A percentile compares a stretch with the other conserved stretches of the same genome.
Evolutionary conservation across 2,888 invertebrate genomes (phyloP).

Genomic region (Trypoxylon attenuatum): DNA sequence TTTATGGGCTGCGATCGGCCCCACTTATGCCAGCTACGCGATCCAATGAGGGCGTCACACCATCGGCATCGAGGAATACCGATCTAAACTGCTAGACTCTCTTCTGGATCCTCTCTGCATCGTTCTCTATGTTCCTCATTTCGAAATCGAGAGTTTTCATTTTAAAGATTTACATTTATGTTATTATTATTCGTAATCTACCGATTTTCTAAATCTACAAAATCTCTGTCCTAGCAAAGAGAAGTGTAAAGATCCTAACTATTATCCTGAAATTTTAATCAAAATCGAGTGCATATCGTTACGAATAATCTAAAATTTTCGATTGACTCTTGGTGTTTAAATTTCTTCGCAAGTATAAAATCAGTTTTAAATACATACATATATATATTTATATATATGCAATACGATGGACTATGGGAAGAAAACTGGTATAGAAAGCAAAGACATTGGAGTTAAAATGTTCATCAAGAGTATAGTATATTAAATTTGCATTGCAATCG

Average conservation of each 20-base stretch:
- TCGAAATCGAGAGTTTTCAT: too few species aligned
- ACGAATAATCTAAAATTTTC: too few species aligned
- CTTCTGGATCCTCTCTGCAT: not conserved
- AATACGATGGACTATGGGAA: too few species aligned
- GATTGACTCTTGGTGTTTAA: too few species aligned
- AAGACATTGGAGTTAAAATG: too few species aligned
- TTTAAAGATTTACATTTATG: too few species aligned
- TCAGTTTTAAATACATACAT: too few species aligned
- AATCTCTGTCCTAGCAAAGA: not conserved
- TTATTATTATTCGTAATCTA: not conserved
- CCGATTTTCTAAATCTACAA: not conserved
- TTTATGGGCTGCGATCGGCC: conserved; percentile 43
- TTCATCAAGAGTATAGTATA: too few species aligned
- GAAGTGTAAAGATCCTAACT: not conserved
- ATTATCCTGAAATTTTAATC: not conserved
- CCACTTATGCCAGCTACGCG: conserved; percentile 33
- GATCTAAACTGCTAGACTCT: conserved; percentile 27
- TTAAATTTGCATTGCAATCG: too few species aligned
- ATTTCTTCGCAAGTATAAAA: too few species aligned
- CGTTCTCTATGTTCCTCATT: not conserved
- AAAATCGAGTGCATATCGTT: not conserved
- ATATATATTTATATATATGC: too few species aligned
- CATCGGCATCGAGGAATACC: conserved; percentile 35
- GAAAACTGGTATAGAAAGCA: too few species aligned
- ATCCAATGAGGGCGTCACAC: conserved; percentile 40